Conservation (phyloP, 2,888 invertebrate species). For the Parapristionchus giblindavisi region DNA sequence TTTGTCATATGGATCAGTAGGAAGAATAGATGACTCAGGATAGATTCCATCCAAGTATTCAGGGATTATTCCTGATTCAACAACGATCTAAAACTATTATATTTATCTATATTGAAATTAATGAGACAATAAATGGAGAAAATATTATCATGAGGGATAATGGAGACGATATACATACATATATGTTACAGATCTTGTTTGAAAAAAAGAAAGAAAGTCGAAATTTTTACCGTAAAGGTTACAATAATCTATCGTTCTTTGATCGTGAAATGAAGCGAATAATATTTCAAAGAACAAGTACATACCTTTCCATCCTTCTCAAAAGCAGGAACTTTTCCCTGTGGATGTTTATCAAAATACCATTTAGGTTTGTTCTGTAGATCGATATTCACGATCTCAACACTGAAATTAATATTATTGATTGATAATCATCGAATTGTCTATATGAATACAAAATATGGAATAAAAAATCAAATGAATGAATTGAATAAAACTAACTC, state of each 20-base stretch:
- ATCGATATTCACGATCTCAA: slow-evolving; percentile 56
- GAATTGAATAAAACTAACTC: too few relatives aligned
- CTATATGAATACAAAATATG: not conserved
- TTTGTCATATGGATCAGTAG: slow-evolving; percentile 77
- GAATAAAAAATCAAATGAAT: not conserved
- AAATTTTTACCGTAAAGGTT: not conserved
- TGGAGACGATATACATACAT: too few relatives aligned
- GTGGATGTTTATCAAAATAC: slow-evolving; percentile 75
- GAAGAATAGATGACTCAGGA: slow-evolving; percentile 76
- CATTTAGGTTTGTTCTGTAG: slow-evolving; percentile 80
- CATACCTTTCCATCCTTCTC: slow-evolving; percentile 73
- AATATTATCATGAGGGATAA: too few relatives aligned
- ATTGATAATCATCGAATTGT: not conserved
- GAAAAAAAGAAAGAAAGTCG: slow-evolving; percentile 11
- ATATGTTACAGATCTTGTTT: too few relatives aligned
- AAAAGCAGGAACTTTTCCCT: slow-evolving; percentile 80
- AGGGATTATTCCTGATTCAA: slow-evolving; percentile 82
- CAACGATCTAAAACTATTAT: slow-evolving; percentile 74
- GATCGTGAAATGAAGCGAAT: too few relatives aligned
- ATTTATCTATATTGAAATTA: too few relatives aligned
- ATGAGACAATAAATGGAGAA: too few relatives aligned
- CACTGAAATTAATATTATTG: slow-evolving; percentile 39
- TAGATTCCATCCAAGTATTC: slow-evolving; percentile 85
- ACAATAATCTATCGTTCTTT: not conserved
- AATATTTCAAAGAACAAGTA: not conserved